Evolutionary conservation across 2,888 invertebrate species (phyloP).

Genomic region (Gordius sp.): DNA sequence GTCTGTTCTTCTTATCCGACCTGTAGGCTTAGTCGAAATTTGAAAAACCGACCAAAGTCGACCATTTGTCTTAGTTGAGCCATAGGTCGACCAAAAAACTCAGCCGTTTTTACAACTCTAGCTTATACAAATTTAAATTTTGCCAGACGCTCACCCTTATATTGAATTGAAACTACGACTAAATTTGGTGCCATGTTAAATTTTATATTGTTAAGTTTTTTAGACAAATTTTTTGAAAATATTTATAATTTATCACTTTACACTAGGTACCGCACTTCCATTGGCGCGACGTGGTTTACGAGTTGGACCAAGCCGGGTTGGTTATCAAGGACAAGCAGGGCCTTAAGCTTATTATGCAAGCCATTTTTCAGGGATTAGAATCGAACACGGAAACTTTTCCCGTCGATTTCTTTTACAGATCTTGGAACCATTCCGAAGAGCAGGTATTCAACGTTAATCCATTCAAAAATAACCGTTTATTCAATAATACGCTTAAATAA

Average conservation of each 20-base stretch:
- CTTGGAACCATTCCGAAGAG: conserved; percentile 74
- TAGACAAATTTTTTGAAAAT: neutral
- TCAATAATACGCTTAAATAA: too few species aligned
- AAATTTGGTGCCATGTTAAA: neutral
- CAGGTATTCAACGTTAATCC: too few species aligned
- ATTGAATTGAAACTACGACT: too few species aligned
- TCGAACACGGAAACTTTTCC: conserved; percentile 34
- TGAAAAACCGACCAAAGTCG: too few species aligned
- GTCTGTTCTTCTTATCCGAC: too few species aligned
- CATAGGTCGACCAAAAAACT: too few species aligned
- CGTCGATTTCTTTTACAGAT: conserved; percentile 57
- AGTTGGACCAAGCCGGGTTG: conserved; percentile 70
- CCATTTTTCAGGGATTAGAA: conserved; percentile 43
- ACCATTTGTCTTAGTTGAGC: too few species aligned
- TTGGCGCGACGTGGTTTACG: conserved; percentile 70
- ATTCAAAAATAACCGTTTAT: too few species aligned
- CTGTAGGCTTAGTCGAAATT: too few species aligned
- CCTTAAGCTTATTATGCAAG: conserved; percentile 42
- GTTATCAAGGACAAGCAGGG: conserved; percentile 58
- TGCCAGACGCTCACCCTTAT: too few species aligned
- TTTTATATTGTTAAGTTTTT: neutral
- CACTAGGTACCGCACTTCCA: conserved; percentile 34
- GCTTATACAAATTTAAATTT: too few species aligned
- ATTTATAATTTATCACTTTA: neutral
- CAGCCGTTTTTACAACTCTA: too few species aligned